Evolutionary conservation across 1,140 invertebrate species (phyloP).

Genomic region (Wiebesia pumilae): DNA sequence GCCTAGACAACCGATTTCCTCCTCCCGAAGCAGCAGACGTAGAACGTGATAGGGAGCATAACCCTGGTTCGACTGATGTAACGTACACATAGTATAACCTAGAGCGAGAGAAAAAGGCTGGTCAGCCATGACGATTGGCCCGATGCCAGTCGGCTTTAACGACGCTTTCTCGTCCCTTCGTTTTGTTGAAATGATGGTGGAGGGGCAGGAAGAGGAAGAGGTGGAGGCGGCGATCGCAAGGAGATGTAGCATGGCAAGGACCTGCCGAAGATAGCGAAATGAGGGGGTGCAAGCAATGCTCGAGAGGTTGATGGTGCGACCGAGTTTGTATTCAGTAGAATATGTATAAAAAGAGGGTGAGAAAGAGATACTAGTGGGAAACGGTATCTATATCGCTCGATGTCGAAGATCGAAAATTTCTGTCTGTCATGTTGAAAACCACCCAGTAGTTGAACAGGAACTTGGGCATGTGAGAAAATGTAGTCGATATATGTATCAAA

Average conservation of each 20-base stretch:
- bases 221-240: slow-evolving; percentile 27
- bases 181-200: background rate
- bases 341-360: background rate
- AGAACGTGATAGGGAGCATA: slow-evolving; percentile 1
- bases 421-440: background rate
- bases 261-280: slow-evolving; percentile 49
- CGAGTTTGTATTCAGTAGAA: slow-evolving; percentile 1
- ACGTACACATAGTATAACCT: background rate
- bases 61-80: background rate
- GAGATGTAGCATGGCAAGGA: slow-evolving; percentile 5
- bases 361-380: background rate
- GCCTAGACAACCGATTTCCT: slow-evolving; percentile 21
- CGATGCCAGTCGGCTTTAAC: slow-evolving; percentile 44
- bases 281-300: slow-evolving; percentile 22
- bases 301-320: slow-evolving; percentile 7
- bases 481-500: too few relatives aligned
- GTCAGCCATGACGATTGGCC: slow-evolving; percentile 45
- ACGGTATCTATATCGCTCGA: background rate
- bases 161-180: slow-evolving; percentile 18
- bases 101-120: background rate
- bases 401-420: slow-evolving; percentile 33
- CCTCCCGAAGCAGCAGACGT: background rate
- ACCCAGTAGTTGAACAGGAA: background rate
- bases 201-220: background rate
- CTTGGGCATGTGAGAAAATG: background rate